Base-by-base conservation (phyloP, 2,113 vertebrate species). In the Malurus elegans region DNA sequence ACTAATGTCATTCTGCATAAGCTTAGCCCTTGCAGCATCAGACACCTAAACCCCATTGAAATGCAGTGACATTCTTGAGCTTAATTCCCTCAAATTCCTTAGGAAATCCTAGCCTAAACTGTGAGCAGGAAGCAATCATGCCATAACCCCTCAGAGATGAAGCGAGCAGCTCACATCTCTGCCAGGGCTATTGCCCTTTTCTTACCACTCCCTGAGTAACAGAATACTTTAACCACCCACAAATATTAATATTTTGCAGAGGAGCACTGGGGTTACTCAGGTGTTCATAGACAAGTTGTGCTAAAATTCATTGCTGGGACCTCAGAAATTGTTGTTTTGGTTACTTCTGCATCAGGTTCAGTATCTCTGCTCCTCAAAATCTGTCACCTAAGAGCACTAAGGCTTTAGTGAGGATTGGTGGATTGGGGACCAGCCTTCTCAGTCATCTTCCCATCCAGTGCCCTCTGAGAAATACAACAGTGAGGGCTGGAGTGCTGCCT, bases 81-180 rank as follows among this genome's bases (percentile, higher is more conserved):
- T 91, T 86, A 86, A 91, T 88, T 81, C 45, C 61, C 57, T 71
- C 38, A 51, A 76, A 83, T 51, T 78, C 80, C 44, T 75, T 24
- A 40, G 47, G 75, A 92, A 93, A 94, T 88, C 81, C 67, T 51
- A 82, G 32, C 56, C 86, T 72, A 53, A 89, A 69, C 32, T 8
- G 11, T 16, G 57, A 85, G 80, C 57, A 54, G 54, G 42, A 81
- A 75, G 58, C 58, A 89, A 64, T 54, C 83, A 84, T 0, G 2
- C 18, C 19, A 34, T 61, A 62, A 76, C 18, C 18, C 25, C 53
- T 83, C 18, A 21, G 66, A 79, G 48, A 62, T n/a, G 25, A 78
- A 56, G 10, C 0, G 0, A 32, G 53, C 31, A 65, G 36, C 53
- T 84, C 53, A 14, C 28, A 29, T 48, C 79, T 50, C 69, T 34